phyloP scores from a whole-genome alignment of 2,113 vertebrate species.

The Python bivittatus region DNA sequence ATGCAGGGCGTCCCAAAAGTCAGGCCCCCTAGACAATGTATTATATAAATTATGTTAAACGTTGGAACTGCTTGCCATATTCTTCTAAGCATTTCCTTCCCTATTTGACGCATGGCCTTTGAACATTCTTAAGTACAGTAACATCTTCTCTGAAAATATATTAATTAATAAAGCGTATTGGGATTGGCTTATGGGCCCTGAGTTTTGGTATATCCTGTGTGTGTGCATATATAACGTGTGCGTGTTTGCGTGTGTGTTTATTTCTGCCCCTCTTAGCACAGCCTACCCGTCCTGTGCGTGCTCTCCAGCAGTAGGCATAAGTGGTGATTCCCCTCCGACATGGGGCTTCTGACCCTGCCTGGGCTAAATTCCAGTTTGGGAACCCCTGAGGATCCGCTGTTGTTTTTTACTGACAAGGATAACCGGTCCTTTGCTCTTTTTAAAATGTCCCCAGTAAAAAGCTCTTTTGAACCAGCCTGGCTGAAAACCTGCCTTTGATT shows the following conservation, averaged over 20 bases:
- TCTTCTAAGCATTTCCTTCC: background rate
- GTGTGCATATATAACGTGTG: too few relatives aligned
- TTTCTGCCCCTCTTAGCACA: background rate
- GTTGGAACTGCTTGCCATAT: background rate
- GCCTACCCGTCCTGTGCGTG: background rate
- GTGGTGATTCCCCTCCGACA: too few relatives aligned
- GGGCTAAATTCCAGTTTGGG: background rate
- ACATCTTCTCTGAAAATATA: background rate
- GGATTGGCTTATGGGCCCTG: background rate
- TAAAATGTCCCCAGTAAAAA: background rate
- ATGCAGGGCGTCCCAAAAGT: background rate
- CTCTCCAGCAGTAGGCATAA: background rate
- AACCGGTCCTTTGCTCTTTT: background rate
- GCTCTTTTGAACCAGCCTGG: background rate
- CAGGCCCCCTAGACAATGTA: background rate
- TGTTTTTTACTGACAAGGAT: rapidly evolving
- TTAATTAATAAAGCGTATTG: background rate
- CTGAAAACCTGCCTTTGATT: background rate
- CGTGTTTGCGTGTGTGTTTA: background rate
- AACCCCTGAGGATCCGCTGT: background rate
- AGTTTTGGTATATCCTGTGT: background rate
- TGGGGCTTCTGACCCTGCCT: background rate
- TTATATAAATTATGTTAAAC: background rate
- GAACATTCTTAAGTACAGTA: background rate
- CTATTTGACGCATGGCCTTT: background rate